These are phyloP conservation scores for Lasius fuliginosus DNA, from an alignment of 2,888 invertebrate species.

Conservation along the genomic window DNA sequence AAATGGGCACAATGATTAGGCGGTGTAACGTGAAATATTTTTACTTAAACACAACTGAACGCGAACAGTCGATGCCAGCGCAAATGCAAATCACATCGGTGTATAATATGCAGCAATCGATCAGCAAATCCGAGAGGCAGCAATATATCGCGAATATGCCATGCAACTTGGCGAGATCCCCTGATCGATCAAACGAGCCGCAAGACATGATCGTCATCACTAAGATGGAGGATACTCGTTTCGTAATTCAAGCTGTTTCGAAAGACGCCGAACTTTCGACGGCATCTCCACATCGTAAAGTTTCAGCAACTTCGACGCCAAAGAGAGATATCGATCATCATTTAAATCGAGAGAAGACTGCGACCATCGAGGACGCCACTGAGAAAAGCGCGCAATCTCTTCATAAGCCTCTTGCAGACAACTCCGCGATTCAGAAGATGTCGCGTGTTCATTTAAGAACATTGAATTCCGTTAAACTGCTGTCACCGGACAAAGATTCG, in stretches of 20 bases:
- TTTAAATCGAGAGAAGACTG: background rate
- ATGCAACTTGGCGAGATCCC: background rate
- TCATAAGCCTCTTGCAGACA: background rate
- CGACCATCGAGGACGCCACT: background rate
- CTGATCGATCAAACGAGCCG: background rate
- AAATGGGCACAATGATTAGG: conserved; percentile 59
- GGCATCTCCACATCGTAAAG: background rate
- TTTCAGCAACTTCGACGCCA: conserved; percentile 4
- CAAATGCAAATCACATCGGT: background rate
- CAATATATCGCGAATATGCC: background rate
- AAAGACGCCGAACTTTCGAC: background rate
- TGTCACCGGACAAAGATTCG: conserved; percentile 70
- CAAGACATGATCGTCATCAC: background rate
- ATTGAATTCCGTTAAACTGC: conserved; percentile 54
- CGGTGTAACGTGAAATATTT: conserved; percentile 41
- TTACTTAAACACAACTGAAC: conserved; percentile 39
- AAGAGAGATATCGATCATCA: background rate
- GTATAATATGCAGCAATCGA: conserved; percentile 28
- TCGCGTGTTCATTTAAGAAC: background rate
- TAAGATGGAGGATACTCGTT: background rate
- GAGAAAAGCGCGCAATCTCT: background rate
- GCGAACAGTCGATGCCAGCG: background rate
- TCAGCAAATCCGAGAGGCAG: background rate
- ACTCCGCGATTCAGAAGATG: background rate
- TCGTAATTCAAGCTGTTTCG: background rate